These are phyloP conservation scores for Calyptomena viridis DNA, from an alignment of 2,113 vertebrate genomes.

Conservation along the genomic window DNA sequence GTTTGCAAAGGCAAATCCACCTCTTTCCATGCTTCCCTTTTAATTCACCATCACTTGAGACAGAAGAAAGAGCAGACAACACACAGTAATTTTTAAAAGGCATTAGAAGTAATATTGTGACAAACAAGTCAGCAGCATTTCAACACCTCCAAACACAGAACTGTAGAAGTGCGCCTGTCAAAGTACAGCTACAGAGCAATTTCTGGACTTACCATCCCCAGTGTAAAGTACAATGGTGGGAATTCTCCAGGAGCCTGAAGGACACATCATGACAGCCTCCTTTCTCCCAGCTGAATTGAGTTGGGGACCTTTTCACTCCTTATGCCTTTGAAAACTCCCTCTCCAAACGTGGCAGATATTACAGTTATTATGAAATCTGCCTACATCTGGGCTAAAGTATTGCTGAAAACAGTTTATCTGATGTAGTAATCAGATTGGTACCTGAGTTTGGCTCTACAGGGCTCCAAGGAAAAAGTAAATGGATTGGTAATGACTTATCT, in stretches of 20 bases:
- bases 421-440: neutral
- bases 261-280: neutral
- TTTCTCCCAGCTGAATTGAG: neutral
- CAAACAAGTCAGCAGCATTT: constrained; percentile 25
- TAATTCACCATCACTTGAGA: neutral
- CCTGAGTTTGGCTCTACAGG: neutral
- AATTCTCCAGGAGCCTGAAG: neutral
- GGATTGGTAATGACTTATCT: neutral
- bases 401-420: neutral
- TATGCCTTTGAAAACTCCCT: neutral
- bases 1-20: neutral
- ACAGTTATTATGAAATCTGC: neutral
- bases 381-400: neutral
- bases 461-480: neutral
- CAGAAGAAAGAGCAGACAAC: neutral
- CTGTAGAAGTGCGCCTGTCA: neutral
- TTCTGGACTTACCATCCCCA: neutral
- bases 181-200: neutral
- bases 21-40: neutral
- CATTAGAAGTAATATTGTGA: constrained; percentile 52
- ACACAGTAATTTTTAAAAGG: constrained; percentile 20
- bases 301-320: neutral
- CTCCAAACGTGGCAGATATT: neutral
- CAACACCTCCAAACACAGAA: neutral
- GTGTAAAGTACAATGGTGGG: neutral